Percentiles rank a stretch among this genome's conserved stretches.
Conservation (phyloP, 2,113 vertebrate genomes). For the Recurvirostra avosetta region DNA sequence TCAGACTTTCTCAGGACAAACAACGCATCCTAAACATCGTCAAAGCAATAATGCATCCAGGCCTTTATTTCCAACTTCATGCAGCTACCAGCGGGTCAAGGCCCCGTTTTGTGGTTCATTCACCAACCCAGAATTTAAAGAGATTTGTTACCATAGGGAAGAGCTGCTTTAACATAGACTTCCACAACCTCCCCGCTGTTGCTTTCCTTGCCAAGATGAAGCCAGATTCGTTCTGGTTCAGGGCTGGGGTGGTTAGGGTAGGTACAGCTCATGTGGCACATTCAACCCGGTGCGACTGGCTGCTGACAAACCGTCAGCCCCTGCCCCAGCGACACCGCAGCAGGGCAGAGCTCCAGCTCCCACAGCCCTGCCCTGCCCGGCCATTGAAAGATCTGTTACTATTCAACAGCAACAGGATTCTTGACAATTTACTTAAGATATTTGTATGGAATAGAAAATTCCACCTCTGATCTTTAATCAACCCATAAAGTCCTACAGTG, state of each 20-base stretch:
- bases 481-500: neutral
- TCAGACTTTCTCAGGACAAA: neutral
- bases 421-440: neutral
- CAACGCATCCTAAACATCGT: neutral
- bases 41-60: neutral
- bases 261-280: neutral
- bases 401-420: neutral
- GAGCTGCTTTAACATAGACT: accelerated
- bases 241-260: neutral
- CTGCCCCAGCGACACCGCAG: accelerated
- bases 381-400: neutral
- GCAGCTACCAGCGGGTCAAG: neutral
- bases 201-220: neutral
- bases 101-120: neutral
- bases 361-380: neutral
- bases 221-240: neutral
- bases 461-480: neutral
- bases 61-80: neutral
- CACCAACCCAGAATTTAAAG: neutral
- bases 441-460: neutral
- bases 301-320: neutral
- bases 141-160: neutral
- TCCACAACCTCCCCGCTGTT: neutral
- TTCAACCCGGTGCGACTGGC: accelerated
- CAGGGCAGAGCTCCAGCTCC: neutral